Percentiles rank a stretch among this genome's conserved stretches.
These are phyloP conservation scores for Corythaeola cristata DNA, from an alignment of 2,113 vertebrate genomes.

Conservation along the genomic window DNA sequence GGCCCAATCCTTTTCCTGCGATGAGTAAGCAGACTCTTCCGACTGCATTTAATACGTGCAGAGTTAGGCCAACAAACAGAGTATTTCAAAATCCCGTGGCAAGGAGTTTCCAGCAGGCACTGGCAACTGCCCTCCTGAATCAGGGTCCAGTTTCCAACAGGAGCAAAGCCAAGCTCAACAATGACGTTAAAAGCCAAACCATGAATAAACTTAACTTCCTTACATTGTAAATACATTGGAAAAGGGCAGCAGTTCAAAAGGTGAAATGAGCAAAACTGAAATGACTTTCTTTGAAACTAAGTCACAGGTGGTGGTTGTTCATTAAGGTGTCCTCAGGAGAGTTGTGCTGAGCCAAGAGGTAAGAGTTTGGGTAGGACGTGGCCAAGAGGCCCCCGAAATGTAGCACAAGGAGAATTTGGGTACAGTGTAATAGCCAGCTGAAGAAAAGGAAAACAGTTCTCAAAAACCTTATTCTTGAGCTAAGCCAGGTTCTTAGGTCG, in stretches of 20 bases:
- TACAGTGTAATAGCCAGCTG: fast-evolving
- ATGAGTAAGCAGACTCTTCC: not conserved
- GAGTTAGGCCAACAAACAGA: not conserved
- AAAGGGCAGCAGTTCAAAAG: slow-evolving; percentile 32
- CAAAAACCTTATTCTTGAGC: not conserved
- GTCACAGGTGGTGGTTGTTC: not conserved
- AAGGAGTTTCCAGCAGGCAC: slow-evolving; percentile 30
- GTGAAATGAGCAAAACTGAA: not conserved
- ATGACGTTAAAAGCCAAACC: slow-evolving; percentile 4
- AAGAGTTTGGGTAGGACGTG: not conserved
- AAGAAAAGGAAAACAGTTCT: not conserved
- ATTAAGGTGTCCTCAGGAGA: not conserved
- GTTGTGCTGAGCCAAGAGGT: too few relatives aligned
- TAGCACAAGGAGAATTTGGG: not conserved
- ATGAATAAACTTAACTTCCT: slow-evolving; percentile 40
- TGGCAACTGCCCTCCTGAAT: not conserved
- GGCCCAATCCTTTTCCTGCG: not conserved
- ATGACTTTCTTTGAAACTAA: not conserved
- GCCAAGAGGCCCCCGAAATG: not conserved
- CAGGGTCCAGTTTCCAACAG: not conserved
- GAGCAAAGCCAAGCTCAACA: slow-evolving; percentile 33
- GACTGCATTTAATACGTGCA: not conserved
- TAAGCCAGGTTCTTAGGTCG: not conserved
- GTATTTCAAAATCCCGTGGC: not conserved
- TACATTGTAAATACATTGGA: slow-evolving; percentile 3